A percentile compares a stretch with the other conserved stretches of the same genome.
Evolutionary conservation across 2,113 vertebrate genomes (phyloP).

Genomic region (Poicephalus meyeri): DNA sequence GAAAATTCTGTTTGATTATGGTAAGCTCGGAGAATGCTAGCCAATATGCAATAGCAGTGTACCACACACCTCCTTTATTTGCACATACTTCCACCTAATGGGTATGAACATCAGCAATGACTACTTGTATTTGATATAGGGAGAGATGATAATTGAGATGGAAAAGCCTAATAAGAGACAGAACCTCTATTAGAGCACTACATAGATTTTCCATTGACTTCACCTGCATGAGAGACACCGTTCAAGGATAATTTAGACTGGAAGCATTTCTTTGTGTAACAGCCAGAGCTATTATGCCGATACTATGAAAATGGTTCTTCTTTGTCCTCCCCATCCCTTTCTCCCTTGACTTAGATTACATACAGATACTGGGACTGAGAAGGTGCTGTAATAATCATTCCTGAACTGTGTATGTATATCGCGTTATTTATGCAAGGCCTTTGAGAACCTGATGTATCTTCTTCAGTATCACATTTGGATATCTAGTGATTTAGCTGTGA

Average conservation of each 20-base stretch:
- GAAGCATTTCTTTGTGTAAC: background rate
- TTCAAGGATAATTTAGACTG: background rate
- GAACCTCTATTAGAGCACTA: background rate
- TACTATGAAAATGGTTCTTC: background rate
- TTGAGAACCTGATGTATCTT: background rate
- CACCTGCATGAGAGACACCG: background rate
- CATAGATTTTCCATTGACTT: background rate
- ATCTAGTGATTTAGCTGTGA: background rate
- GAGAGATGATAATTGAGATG: background rate
- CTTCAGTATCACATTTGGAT: background rate
- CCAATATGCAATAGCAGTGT: background rate
- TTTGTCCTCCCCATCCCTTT: background rate
- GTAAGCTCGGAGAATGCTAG: background rate
- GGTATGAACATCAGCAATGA: background rate
- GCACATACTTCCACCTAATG: background rate
- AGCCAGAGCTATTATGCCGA: background rate
- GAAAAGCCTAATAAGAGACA: background rate
- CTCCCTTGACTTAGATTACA: background rate
- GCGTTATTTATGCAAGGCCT: background rate
- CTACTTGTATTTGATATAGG: background rate
- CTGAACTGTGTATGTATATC: background rate
- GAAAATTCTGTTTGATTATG: background rate
- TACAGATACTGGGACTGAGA: background rate
- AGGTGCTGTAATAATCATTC: background rate
- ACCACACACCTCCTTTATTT: background rate